A percentile compares a stretch with the other conserved stretches of the same genome.
phyloP scores from a whole-genome alignment of 2,797 vertebrate genomes.

The Cyprinella venusta region DNA sequence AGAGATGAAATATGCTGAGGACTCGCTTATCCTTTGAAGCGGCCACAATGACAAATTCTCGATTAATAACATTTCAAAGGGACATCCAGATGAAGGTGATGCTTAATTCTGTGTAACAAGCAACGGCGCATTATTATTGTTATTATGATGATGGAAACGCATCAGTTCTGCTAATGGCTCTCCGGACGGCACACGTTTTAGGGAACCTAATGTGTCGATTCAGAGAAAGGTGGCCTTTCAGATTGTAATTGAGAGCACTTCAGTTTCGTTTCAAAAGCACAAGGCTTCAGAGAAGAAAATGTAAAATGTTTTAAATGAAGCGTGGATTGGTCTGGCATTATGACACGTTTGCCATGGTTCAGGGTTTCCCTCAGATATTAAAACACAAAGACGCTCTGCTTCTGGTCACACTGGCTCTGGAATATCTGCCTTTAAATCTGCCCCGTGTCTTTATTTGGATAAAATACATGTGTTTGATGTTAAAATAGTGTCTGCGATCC shows the following conservation, averaged over 20 bases:
- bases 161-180: constrained; percentile 67
- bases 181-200: constrained; percentile 60
- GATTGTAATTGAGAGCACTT: constrained; percentile 69
- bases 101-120: constrained; percentile 68
- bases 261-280: constrained; percentile 64
- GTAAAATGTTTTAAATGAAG: constrained; percentile 16
- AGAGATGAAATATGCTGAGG: constrained; percentile 53
- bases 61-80: constrained; percentile 72
- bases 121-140: constrained; percentile 59
- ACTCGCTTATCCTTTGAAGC: constrained; percentile 63
- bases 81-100: constrained; percentile 62
- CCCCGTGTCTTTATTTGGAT: neutral
- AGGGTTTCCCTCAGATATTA: neutral
- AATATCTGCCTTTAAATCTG: neutral
- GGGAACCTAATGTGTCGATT: constrained; percentile 61
- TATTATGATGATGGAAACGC: constrained; percentile 69
- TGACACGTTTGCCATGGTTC: neutral
- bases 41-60: constrained; percentile 61
- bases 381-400: neutral
- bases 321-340: constrained; percentile 12
- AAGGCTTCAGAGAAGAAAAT: constrained; percentile 47
- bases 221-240: constrained; percentile 64
- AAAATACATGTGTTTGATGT: neutral
- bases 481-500: neutral
- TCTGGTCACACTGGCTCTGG: neutral